A percentile compares a stretch with the other conserved stretches of the same genome.
phyloP scores from a whole-genome alignment of 1,140 invertebrate genomes.

The Potamilus streckersoni region DNA sequence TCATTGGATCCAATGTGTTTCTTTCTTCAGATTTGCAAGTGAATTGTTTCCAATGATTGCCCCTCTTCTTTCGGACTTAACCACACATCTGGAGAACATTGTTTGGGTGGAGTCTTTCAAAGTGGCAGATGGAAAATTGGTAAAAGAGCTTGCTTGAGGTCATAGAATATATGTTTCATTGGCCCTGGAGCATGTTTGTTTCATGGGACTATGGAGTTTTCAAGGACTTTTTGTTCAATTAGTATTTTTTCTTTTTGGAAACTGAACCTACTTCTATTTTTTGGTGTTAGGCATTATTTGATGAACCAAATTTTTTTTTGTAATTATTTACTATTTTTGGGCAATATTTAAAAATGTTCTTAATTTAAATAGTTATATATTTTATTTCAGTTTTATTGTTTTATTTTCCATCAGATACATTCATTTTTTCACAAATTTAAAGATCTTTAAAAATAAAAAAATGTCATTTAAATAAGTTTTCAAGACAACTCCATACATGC shows the following conservation, averaged over 20 bases:
- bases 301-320: not conserved
- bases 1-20: too few species aligned
- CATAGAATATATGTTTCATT: slow-evolving; percentile 1
- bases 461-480: too few species aligned
- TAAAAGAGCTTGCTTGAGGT: not conserved
- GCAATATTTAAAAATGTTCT: too few species aligned
- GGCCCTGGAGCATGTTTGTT: not conserved
- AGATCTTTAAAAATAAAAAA: too few species aligned
- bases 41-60: slow-evolving; percentile 27
- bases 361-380: too few species aligned
- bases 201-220: not conserved
- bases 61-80: slow-evolving; percentile 20
- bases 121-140: slow-evolving; percentile 22
- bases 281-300: not conserved
- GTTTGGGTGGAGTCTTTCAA: slow-evolving; percentile 25
- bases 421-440: too few species aligned
- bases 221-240: not conserved
- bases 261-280: not conserved
- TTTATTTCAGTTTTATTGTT: too few species aligned
- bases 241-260: not conserved
- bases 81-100: slow-evolving; percentile 25
- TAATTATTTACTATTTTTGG: too few species aligned
- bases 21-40: slow-evolving; percentile 23
- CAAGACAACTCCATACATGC: too few species aligned
- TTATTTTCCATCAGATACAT: too few species aligned